These are phyloP conservation scores for Eudyptes chrysolophus DNA, from an alignment of 2,113 vertebrate genomes.

Conservation along the genomic window DNA sequence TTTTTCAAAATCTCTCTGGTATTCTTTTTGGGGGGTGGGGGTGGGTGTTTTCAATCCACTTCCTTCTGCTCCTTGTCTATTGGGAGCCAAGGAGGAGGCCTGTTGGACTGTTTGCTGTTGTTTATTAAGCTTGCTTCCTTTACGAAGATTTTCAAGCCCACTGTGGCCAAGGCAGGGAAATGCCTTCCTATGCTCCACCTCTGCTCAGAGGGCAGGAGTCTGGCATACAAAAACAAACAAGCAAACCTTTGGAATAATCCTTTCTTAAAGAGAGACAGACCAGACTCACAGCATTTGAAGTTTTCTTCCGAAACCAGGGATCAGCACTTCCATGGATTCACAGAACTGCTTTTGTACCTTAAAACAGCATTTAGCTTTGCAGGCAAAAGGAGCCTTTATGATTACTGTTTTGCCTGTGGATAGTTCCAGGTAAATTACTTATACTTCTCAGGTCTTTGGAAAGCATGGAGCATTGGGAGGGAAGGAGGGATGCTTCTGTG, in stretches of 20 bases:
- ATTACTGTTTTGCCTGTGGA: neutral
- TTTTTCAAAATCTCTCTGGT: neutral
- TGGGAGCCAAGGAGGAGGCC: neutral
- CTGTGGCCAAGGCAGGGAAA: neutral
- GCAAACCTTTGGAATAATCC: neutral
- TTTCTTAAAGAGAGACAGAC: neutral
- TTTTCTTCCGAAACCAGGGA: neutral
- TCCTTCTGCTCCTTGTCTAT: neutral
- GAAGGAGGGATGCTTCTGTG: neutral
- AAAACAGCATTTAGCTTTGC: neutral
- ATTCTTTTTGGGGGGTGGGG: neutral
- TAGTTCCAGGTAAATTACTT: neutral
- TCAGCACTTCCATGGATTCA: neutral
- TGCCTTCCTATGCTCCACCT: constrained; percentile 12
- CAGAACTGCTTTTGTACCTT: neutral
- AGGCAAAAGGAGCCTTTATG: neutral
- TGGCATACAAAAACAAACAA: neutral
- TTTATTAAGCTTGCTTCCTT: constrained; percentile 41
- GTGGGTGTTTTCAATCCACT: neutral
- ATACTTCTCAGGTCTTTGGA: neutral
- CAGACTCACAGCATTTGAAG: neutral
- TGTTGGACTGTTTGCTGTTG: neutral
- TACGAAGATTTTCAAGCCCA: neutral
- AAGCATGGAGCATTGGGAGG: neutral
- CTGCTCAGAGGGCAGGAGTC: neutral